These are phyloP conservation scores for Phortica variegata DNA, from an alignment of 1,140 invertebrate species.

Conservation along the genomic window DNA sequence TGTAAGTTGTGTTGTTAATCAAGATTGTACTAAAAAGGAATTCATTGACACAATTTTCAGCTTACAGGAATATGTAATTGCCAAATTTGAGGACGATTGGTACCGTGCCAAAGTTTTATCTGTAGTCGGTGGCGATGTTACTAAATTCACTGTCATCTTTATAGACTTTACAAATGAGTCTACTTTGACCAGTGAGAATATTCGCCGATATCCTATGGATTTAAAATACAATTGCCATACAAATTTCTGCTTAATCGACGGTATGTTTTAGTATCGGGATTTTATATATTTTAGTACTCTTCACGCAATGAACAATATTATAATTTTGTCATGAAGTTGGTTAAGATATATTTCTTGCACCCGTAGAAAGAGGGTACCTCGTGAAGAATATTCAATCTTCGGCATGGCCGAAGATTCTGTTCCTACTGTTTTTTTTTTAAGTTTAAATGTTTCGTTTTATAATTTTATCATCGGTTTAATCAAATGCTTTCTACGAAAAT, in stretches of 20 bases:
- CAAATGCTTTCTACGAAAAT: too few relatives aligned
- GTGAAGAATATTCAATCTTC: too few relatives aligned
- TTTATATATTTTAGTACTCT: too few relatives aligned
- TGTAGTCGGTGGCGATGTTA: background rate
- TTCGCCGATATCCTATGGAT: constrained; percentile 36
- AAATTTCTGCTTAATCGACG: constrained; percentile 38
- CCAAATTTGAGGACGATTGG: constrained; percentile 27
- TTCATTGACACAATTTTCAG: constrained; percentile 16
- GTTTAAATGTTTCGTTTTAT: too few relatives aligned
- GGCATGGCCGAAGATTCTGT: too few relatives aligned
- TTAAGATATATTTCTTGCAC: too few relatives aligned
- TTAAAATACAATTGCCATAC: constrained; percentile 26
- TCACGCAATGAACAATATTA: too few relatives aligned
- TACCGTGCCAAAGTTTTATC: constrained; percentile 32
- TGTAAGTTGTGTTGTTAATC: constrained; percentile 19
- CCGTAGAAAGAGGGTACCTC: too few relatives aligned
- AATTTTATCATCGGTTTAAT: too few relatives aligned
- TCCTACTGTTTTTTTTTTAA: too few relatives aligned
- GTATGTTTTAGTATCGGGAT: constrained; percentile 6
- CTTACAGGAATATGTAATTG: constrained; percentile 35
- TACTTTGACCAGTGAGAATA: constrained; percentile 17
- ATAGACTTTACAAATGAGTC: constrained; percentile 34
- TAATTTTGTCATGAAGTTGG: too few relatives aligned
- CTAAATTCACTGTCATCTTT: constrained; percentile 23
- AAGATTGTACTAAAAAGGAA: background rate